Evolutionary conservation across 2,888 invertebrate genomes (phyloP), one percentile per base, ranked within the genome.

Genomic region (Stenodema calcarata): DNA sequence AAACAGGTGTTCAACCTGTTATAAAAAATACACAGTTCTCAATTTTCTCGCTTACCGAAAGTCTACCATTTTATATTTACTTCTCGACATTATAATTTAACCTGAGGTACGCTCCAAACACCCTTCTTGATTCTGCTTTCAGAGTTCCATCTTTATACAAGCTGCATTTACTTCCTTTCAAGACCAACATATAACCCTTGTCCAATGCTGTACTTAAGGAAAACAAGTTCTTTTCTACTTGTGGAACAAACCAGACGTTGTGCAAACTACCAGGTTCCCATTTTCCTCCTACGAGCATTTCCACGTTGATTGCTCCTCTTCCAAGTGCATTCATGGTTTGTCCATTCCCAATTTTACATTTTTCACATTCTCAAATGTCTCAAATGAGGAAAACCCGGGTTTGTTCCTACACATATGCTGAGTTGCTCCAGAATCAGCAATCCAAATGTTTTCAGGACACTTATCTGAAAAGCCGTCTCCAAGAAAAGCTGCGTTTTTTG

Each of bases 201-300:
- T 87, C 86, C 42, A 85, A 75, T 76, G 86, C 84, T 54, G 85
- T 73, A 27, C 89, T 89, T 16, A 90, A 89, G 0, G 90, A 90
- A 69, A 90, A 90, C 75, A 90, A 83, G 86, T 90, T 90, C 23
- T 89, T 89, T 9, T 73, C 75, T 7, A 89, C 14, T 28, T 87
- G 78, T 3, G 89, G 89, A 14, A 89, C 89, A 81, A 88, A 89
- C 27, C 89, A 81, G 0, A 90, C 89, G 80, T 90, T 87, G 14
- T 90, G 86, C 76, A 87, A 47, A 81, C 70, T 35, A 47, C 75
- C 86, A n/a, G 7, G 7, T 41, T 18, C 23, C 11, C 16, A 18
- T 78, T 78, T 78, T 18, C 78, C 78, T 18, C 35, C 28, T 16
- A 78, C 44, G 35, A 70, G 14, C 80, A 85, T 70, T 75, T 85